phyloP scores from a whole-genome alignment of 2,113 vertebrate genomes.

The Symphodus melops region DNA sequence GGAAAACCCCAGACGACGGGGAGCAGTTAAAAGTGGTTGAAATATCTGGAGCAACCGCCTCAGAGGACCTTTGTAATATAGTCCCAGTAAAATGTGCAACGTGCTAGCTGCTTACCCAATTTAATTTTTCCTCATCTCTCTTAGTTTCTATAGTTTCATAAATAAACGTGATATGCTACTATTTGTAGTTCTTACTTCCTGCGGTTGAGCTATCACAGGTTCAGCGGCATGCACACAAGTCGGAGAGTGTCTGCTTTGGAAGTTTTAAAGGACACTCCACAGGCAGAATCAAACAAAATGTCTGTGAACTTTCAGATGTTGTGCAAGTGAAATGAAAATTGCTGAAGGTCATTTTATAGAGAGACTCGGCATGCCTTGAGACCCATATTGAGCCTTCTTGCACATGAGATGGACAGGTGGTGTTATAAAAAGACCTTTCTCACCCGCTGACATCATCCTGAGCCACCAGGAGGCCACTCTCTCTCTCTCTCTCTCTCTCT shows the following conservation, averaged over 20 bases:
- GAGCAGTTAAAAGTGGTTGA: too few relatives aligned
- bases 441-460: slow-evolving; percentile 71
- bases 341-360: slow-evolving; percentile 54
- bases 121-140: too few relatives aligned
- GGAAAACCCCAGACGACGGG: too few relatives aligned
- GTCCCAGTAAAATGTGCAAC: too few relatives aligned
- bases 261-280: slow-evolving; percentile 17
- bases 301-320: slow-evolving; percentile 18
- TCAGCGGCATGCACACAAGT: slow-evolving; percentile 26
- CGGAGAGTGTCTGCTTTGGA: neutral
- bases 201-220: neutral
- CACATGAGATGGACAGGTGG: slow-evolving; percentile 43
- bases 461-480: slow-evolving; percentile 70
- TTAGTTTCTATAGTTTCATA: too few relatives aligned
- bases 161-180: too few relatives aligned
- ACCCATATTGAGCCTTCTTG: slow-evolving; percentile 6
- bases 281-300: slow-evolving; percentile 9
- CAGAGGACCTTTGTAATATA: too few relatives aligned
- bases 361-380: slow-evolving; percentile 19
- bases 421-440: slow-evolving; percentile 66
- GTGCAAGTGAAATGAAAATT: slow-evolving; percentile 36
- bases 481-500: neutral
- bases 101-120: too few relatives aligned
- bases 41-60: too few relatives aligned
- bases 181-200: neutral